Evolutionary conservation across 2,888 invertebrate species (phyloP).

Genomic region (Lasioglossum zephyrum): DNA sequence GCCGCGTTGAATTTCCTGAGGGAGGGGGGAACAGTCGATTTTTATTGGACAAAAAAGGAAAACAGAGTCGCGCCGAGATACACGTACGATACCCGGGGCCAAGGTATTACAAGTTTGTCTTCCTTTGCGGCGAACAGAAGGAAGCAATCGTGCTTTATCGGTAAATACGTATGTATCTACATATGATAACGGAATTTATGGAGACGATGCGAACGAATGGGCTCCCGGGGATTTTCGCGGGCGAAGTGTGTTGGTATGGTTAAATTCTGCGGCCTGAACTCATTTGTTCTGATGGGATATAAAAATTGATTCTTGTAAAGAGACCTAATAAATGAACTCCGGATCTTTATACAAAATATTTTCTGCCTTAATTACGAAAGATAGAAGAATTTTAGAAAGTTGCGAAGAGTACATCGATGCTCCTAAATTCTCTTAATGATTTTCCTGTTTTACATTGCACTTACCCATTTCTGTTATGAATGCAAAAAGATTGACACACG

Average conservation of each 20-base stretch:
- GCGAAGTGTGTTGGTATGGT: neutral
- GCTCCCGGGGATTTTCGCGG: neutral
- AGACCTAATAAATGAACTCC: neutral
- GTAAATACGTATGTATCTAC: neutral
- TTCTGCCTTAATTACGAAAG: too few species aligned
- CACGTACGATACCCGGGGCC: neutral
- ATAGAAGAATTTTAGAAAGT: too few species aligned
- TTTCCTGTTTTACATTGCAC: too few species aligned
- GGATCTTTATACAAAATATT: neutral
- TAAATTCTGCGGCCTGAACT: neutral
- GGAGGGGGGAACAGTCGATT: neutral
- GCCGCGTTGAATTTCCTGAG: neutral
- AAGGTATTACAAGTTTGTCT: neutral
- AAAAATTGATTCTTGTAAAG: neutral
- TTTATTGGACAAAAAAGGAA: neutral
- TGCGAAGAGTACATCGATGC: too few species aligned
- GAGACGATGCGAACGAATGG: neutral
- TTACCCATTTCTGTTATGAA: too few species aligned
- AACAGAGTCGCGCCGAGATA: neutral
- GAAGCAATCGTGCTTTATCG: neutral
- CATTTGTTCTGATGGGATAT: neutral
- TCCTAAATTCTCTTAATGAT: too few species aligned
- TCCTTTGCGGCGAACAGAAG: neutral
- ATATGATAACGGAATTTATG: neutral
- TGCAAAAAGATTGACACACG: too few species aligned